Percentiles rank a stretch among this genome's conserved stretches.
Evolutionary conservation across 2,797 vertebrate genomes (phyloP).

Genomic region (Danio tinwini): DNA sequence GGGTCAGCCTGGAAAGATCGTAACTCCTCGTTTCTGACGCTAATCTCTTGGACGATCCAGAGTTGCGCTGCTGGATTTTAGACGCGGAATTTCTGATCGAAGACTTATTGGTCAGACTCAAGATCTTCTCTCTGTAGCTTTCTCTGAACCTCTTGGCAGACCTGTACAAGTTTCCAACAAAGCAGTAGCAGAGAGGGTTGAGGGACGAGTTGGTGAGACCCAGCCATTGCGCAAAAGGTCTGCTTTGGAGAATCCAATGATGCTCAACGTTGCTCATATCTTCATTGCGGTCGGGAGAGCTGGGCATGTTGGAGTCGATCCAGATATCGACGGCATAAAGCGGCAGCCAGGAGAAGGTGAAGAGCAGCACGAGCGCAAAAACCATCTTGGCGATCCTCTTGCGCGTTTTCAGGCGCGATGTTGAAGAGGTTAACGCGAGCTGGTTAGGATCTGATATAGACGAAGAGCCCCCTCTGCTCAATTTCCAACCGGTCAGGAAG

Average conservation of each 20-base stretch:
- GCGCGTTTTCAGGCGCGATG: conserved; percentile 65
- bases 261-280: conserved; percentile 59
- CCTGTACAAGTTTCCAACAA: conserved; percentile 73
- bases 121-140: conserved; percentile 70
- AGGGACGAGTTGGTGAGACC: conserved; percentile 76
- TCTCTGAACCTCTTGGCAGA: conserved; percentile 69
- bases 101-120: conserved; percentile 53
- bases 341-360: conserved; percentile 75
- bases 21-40: conserved; percentile 20
- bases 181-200: conserved; percentile 76
- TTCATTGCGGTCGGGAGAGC: conserved; percentile 47
- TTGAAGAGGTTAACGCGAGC: conserved; percentile 53
- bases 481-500: conserved; percentile 66
- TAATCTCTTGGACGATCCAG: conserved; percentile 46
- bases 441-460: conserved; percentile 51
- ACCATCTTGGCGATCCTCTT: conserved; percentile 76
- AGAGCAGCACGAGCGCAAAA: conserved; percentile 73
- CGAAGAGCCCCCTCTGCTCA: conserved; percentile 60
- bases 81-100: conserved; percentile 38
- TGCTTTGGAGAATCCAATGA: conserved; percentile 70
- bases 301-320: conserved; percentile 73
- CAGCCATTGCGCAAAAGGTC: conserved; percentile 77
- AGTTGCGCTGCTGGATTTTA: conserved; percentile 48
- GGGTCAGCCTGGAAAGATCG: conserved; percentile 43
- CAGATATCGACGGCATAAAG: conserved; percentile 74